These are phyloP conservation scores for Cerastoderma edule DNA, from an alignment of 2,888 invertebrate species.

Conservation along the genomic window DNA sequence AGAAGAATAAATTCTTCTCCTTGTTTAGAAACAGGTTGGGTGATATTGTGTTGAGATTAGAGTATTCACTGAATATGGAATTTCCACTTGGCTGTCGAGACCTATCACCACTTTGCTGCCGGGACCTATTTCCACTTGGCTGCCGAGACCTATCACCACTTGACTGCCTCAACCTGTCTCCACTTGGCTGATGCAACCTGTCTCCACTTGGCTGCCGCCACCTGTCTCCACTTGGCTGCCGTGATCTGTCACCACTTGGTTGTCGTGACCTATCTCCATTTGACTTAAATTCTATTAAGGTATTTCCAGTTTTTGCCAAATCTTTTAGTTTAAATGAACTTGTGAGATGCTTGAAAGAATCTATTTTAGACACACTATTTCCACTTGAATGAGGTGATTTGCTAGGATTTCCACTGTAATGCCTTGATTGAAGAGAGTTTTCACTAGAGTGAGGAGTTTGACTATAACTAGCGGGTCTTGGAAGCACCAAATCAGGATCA, in stretches of 20 bases:
- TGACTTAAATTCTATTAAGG: background rate
- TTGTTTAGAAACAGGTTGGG: conserved; percentile 48
- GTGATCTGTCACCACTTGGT: background rate
- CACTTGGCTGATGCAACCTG: background rate
- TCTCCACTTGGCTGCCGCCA: background rate
- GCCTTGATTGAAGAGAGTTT: conserved; percentile 16
- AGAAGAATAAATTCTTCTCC: conserved; percentile 44
- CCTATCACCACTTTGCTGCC: conserved; percentile 45
- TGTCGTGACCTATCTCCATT: background rate
- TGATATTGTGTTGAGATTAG: conserved; percentile 31
- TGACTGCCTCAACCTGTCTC: conserved; percentile 9
- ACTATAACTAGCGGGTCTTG: background rate
- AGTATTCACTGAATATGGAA: conserved; percentile 45
- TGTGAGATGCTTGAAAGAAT: conserved; percentile 4
- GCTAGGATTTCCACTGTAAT: conserved; percentile 23
- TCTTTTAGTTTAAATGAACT: conserved; percentile 12
- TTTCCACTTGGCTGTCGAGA: conserved; percentile 53
- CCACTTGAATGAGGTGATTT: conserved; percentile 44
- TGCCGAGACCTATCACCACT: conserved; percentile 29
- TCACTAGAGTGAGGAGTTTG: conserved; percentile 2
- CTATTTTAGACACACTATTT: background rate
- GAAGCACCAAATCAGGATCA: conserved; percentile 7
- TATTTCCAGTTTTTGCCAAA: conserved; percentile 1
- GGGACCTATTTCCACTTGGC: conserved; percentile 15
- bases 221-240: background rate